phyloP scores from a whole-genome alignment of 2,888 invertebrate species.

The Tenthredo scrophulariae region DNA sequence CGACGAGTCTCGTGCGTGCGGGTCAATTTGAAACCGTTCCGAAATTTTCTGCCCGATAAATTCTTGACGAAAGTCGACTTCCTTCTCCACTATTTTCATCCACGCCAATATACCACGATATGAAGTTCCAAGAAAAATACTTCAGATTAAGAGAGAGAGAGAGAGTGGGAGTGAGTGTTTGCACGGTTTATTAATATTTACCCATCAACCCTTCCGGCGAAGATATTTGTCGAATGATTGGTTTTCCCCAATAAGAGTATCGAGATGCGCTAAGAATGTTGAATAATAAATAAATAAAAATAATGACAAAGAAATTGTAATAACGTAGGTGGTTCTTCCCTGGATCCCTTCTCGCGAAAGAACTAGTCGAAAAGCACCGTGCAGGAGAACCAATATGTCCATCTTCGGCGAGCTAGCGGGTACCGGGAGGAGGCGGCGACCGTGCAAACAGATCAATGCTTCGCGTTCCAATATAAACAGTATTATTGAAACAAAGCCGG shows the following conservation, averaged over 20 bases:
- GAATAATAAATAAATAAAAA: neutral
- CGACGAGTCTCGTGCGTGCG: neutral
- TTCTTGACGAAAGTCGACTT: neutral
- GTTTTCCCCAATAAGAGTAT: neutral
- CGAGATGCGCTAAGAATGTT: neutral
- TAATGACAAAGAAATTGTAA: neutral
- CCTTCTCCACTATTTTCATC: neutral
- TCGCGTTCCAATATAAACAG: constrained; percentile 78
- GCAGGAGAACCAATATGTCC: constrained; percentile 73
- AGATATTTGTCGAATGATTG: neutral
- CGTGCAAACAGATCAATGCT: constrained; percentile 78
- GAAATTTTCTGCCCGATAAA: neutral
- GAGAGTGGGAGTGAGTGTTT: neutral
- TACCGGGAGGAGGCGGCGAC: constrained; percentile 63
- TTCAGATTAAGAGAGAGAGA: neutral
- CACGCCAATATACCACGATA: neutral
- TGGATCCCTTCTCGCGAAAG: neutral
- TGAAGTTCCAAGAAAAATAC: constrained; percentile 11
- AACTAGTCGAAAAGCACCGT: neutral
- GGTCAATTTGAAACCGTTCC: neutral
- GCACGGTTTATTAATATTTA: constrained; percentile 45
- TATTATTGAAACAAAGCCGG: constrained; percentile 78
- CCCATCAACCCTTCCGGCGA: neutral
- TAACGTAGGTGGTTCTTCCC: neutral
- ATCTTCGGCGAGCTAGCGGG: constrained; percentile 71